Base-by-base conservation (phyloP, 1,140 invertebrate genomes). In the Drosophila littoralis region DNA sequence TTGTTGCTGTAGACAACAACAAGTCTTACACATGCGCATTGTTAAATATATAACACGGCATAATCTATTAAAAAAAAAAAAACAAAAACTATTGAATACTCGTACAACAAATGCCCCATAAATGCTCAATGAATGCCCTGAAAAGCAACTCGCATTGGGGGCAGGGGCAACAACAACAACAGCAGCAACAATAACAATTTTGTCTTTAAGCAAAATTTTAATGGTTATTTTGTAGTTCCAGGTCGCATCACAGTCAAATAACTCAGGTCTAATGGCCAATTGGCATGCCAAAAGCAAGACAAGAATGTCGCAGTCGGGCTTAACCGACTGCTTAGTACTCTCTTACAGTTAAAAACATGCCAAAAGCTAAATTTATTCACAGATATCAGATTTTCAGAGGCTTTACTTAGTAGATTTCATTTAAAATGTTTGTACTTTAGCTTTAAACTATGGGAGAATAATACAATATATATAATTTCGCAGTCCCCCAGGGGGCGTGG, bases 81-180 rank as follows among this genome's bases (percentile, higher is more conserved):
- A 88, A 22, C 83, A 83, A 77, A 86, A 88, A 82, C 79, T 77
- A 73, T 88, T 83, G 75, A 88, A 80, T 72, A 71, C 54, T 42
- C 48, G 45, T 35, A 58, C 40, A 52, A 65, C 50, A 36, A 69
- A 75, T 59, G 75, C 51, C 54, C 50, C 54, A 69, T 68, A 74
- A 74, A 73, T 68, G 35, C 40, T 58, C 35, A 32, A 45, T 40
- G 54, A 57, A 10, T 42, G 22, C 17, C 40, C 51, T 55, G 55
- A 35, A 68, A 28, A 55, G 45, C 36, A 51, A 2, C 17, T 42
- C 40, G 32, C 54, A 67, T 58, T 58, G n/a, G 32, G 12, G 48
- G 17, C 8, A 12, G 9, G 17, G 17, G 33, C 32, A 50, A 6
- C 13, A 64, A 40, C 45, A 64, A 15, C 17, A 12, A 8, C 28